phyloP scores from a whole-genome alignment of 92 coral and sea anemone species.

The Porites divaricata region DNA sequence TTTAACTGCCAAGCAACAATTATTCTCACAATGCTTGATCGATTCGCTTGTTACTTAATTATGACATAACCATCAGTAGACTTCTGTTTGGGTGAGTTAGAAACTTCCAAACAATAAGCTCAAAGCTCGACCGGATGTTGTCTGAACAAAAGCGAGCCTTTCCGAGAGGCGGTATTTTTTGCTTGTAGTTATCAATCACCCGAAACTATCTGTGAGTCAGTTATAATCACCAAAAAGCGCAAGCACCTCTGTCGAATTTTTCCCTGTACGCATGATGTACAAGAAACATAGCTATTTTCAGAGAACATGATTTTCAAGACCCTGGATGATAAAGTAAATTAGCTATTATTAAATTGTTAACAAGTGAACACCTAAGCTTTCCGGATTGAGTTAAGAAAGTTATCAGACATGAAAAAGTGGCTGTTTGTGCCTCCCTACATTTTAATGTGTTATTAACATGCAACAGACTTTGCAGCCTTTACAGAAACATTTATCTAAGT shows the following conservation, averaged over 20 bases:
- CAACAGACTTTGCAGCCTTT: slow-evolving; percentile 1
- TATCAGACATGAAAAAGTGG: slow-evolving; percentile 9
- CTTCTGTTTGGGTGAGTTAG: slow-evolving; percentile 37
- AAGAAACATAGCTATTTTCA: neutral
- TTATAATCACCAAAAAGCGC: neutral
- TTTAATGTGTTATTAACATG: slow-evolving; percentile 5
- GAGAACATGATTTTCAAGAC: slow-evolving; percentile 11
- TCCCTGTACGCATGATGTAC: neutral
- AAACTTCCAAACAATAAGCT: slow-evolving; percentile 33
- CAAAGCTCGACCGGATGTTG: slow-evolving; percentile 40
- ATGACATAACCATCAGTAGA: slow-evolving; percentile 28
- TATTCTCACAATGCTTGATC: slow-evolving; percentile 45
- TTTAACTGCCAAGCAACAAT: slow-evolving; percentile 1
- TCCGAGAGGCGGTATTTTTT: slow-evolving; percentile 31
- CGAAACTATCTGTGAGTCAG: slow-evolving; percentile 10
- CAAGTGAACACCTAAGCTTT: slow-evolving; percentile 36
- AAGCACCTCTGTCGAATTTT: neutral
- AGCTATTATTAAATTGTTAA: slow-evolving; percentile 23
- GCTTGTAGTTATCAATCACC: slow-evolving; percentile 10
- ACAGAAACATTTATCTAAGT: slow-evolving; percentile 5
- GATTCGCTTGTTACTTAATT: slow-evolving; percentile 41
- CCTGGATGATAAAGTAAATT: slow-evolving; percentile 24
- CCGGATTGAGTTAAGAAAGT: slow-evolving; percentile 32
- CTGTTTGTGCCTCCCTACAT: neutral
- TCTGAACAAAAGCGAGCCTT: slow-evolving; percentile 34